A percentile compares a stretch with the other conserved stretches of the same genome.
Evolutionary conservation across 2,797 vertebrate genomes (phyloP).

Genomic region (Sebastes steindachneri): DNA sequence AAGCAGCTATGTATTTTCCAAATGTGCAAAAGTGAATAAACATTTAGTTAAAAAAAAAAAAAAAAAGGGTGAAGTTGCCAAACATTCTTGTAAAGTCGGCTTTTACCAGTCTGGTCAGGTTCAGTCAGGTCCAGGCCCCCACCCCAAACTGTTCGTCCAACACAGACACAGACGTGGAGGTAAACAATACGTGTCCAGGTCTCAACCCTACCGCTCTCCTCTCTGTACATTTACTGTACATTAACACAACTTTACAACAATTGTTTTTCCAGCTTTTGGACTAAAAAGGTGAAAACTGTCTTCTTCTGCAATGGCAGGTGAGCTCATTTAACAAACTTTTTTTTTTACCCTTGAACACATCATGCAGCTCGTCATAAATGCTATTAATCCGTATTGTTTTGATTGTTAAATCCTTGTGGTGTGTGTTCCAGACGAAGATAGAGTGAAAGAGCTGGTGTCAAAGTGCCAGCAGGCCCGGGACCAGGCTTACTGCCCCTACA

Average conservation of each 20-base stretch:
- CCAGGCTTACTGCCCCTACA: conserved; percentile 84
- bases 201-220: too few species aligned
- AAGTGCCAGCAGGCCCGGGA: conserved; percentile 80
- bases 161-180: conserved; percentile 34
- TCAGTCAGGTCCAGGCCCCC: background rate
- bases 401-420: background rate
- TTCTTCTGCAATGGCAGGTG: conserved; percentile 59
- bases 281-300: background rate
- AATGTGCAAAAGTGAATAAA: too few species aligned
- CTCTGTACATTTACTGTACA: too few species aligned
- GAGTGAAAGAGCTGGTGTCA: conserved; percentile 76
- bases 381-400: too few species aligned
- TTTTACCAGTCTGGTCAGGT: too few species aligned
- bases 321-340: conserved; percentile 10
- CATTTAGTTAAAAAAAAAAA: too few species aligned
- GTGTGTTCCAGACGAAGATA: conserved; percentile 29
- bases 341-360: too few species aligned
- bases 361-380: background rate
- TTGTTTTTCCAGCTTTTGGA: background rate
- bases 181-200: conserved; percentile 2
- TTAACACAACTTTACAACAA: too few species aligned
- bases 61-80: background rate
- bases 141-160: background rate
- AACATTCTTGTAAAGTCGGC: background rate
- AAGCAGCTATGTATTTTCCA: too few species aligned